These are phyloP conservation scores for Apostichopus japonicus DNA, from an alignment of 35 echinoderm and acorn worm genomes.

Conservation along the genomic window DNA sequence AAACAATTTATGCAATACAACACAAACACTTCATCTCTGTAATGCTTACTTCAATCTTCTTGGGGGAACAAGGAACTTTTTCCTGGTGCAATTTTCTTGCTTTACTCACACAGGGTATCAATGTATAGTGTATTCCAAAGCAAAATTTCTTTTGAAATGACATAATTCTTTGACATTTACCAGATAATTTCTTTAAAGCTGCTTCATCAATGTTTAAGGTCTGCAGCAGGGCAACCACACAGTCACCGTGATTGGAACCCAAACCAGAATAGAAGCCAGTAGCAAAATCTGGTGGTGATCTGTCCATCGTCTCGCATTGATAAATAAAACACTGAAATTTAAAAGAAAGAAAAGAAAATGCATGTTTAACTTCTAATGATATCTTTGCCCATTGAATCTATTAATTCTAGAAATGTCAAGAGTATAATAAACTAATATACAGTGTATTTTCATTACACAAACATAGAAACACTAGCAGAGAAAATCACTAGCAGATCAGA, in stretches of 20 bases:
- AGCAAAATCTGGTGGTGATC: slow-evolving; percentile 69
- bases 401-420: no score
- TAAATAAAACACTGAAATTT: slow-evolving; percentile 86
- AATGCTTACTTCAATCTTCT: background rate
- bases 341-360: background rate
- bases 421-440: no score
- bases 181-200: slow-evolving; percentile 70
- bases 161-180: slow-evolving; percentile 10
- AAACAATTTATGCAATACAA: no score
- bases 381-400: no score
- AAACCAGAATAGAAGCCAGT: slow-evolving; percentile 79
- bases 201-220: slow-evolving; percentile 58
- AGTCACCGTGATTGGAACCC: slow-evolving; percentile 61
- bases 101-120: no score
- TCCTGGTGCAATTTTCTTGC: no score
- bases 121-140: no score
- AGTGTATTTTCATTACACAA: no score
- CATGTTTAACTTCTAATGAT: background rate
- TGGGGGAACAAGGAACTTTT: background rate
- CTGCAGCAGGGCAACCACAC: slow-evolving; percentile 64
- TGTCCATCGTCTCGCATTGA: slow-evolving; percentile 89
- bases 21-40: no score
- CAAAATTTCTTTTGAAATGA: no score
- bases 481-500: no score
- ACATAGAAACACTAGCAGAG: no score